Conservation (phyloP, 1,140 invertebrate genomes). For the Hyles vespertilio region DNA sequence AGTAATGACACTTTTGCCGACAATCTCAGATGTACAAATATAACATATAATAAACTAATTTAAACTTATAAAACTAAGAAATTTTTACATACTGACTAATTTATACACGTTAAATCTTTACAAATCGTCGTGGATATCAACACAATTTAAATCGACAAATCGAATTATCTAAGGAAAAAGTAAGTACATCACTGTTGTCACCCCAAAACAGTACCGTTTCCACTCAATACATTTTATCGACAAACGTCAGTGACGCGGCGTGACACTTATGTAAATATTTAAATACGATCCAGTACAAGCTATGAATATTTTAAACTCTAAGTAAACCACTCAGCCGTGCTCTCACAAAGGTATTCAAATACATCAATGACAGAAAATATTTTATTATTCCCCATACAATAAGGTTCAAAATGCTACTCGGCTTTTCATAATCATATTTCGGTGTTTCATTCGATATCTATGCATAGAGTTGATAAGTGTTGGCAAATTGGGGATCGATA, state of each 20-base stretch:
- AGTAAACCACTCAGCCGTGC: constrained; percentile 67
- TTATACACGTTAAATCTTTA: too few species aligned
- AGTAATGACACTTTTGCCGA: too few species aligned
- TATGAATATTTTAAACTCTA: constrained; percentile 77
- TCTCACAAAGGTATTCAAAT: constrained; percentile 42
- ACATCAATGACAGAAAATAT: constrained; percentile 51
- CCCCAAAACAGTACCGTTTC: constrained; percentile 40
- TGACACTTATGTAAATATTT: constrained; percentile 78
- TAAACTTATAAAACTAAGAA: too few species aligned
- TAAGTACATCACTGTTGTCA: constrained; percentile 2
- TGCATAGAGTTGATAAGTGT: constrained; percentile 72
- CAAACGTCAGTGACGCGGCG: constrained; percentile 68
- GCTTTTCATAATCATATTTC: constrained; percentile 28
- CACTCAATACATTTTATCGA: constrained; percentile 71
- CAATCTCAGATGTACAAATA: too few species aligned
- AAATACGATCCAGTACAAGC: constrained; percentile 77
- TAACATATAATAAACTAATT: too few species aligned
- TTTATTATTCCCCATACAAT: constrained; percentile 36
- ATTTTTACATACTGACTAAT: too few species aligned
- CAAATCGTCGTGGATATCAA: too few species aligned
- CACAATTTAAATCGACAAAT: background rate
- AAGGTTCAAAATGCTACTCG: constrained; percentile 44
- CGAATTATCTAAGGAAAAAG: background rate
- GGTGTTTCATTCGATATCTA: constrained; percentile 57
- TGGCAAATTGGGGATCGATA: constrained; percentile 73